Base-by-base conservation (phyloP, 2,888 invertebrate species). In the Lasioglossum oenotherae region DNA sequence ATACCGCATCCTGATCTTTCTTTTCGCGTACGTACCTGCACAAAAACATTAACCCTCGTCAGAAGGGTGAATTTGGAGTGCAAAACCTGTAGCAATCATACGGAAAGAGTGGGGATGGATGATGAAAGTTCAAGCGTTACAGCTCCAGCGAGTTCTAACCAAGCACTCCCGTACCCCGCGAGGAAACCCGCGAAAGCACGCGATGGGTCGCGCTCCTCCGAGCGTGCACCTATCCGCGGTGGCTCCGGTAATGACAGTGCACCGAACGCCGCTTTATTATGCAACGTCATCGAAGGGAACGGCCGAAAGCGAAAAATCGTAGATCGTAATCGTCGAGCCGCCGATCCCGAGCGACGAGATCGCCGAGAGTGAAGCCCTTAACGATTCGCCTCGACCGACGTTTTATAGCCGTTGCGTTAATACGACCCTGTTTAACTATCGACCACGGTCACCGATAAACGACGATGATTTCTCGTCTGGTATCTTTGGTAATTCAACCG, bases 301-400 rank as follows among this genome's bases (percentile, higher is more conserved):
- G 75, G 76, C 78, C 76, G 82, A 86, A 86, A 86, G 73, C 82
- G 82, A 86, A 86, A 85, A 86, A 86, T 86, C 84, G 78, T 14
- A 72, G 81, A 86, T 86, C 81, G 75, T 77, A 75, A 78, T 81
- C 85, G 53, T 31, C 64, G 49, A 27, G 31, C 23, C 31, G 44
- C 38, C 16, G 31, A 81, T 69, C 80, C 19, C 8, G 49, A 12
- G 27, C 41, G 41, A 38, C 49, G 8, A 16, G 27, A 72, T 31
- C 44, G 53, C 23, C 64, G 71, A 71, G 69, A 72, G 60, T 53
- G 82, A 73, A 72, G 69, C 10, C 77, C 35, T 46, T 14, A 35
- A 64, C 23, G 73, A 74, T 71, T 35, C 69, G 8, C 64, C 6
- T 31, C 64, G 31, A n/a, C 64, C 31, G 64, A 8, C 23, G 35